Conservation (phyloP, 2,797 vertebrate species). For the Erethizon dorsatum region DNA sequence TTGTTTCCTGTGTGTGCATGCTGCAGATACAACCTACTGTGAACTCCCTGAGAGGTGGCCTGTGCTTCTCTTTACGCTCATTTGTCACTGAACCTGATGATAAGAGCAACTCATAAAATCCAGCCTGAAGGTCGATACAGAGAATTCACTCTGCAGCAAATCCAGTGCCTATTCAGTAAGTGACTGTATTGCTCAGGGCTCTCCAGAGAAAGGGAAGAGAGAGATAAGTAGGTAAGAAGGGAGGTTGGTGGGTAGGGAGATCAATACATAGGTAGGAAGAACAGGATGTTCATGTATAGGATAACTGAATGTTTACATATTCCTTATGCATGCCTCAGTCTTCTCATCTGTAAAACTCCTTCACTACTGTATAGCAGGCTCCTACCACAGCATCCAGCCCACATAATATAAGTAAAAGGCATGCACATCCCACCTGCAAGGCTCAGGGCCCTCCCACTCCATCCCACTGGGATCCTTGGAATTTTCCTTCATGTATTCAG, state of each 20-base stretch:
- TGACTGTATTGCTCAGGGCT: not conserved
- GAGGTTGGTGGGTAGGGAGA: not conserved
- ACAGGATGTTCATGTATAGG: not conserved
- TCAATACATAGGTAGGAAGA: not conserved
- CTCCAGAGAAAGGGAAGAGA: not conserved
- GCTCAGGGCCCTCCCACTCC: not conserved
- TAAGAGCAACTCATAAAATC: not conserved
- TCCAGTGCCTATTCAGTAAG: not conserved
- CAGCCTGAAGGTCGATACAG: not conserved
- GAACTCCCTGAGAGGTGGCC: not conserved
- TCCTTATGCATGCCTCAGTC: not conserved
- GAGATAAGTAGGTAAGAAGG: not conserved
- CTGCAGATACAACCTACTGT: not conserved
- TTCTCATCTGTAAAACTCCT: not conserved
- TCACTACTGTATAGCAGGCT: not conserved
- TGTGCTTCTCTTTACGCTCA: not conserved
- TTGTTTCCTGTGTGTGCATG: not conserved
- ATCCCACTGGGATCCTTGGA: not conserved
- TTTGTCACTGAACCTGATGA: not conserved
- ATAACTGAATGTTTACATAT: not conserved
- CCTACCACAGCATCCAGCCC: not conserved
- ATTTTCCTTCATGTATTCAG: not conserved
- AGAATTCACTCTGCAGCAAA: not conserved
- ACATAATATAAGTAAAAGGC: not conserved
- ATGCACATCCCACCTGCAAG: not conserved